A percentile compares a stretch with the other conserved stretches of the same genome.
phyloP scores from a whole-genome alignment of 2,113 vertebrate species.

The Tonatia bakeri region DNA sequence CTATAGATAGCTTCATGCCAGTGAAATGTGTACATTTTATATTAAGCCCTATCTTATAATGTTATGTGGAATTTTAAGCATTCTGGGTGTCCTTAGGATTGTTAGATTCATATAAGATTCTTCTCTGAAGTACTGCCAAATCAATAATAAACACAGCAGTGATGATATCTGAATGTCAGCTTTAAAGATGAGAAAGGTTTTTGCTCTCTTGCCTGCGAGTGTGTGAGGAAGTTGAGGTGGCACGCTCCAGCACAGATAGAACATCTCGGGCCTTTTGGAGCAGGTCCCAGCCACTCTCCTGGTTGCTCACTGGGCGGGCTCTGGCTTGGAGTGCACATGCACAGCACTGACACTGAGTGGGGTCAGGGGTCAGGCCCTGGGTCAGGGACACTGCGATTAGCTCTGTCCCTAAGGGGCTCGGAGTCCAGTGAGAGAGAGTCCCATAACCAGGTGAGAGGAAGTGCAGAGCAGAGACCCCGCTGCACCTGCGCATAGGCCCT shows the following conservation, averaged over 20 bases:
- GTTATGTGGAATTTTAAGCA: not conserved
- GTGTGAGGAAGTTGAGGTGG: not conserved
- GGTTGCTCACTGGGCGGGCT: not conserved
- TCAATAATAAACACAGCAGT: not conserved
- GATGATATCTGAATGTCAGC: not conserved
- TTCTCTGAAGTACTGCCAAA: not conserved
- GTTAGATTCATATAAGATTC: not conserved
- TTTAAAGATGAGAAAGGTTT: not conserved
- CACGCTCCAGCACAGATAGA: not conserved
- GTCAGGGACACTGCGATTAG: not conserved
- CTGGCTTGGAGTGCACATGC: not conserved
- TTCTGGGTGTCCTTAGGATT: not conserved
- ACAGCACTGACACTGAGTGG: not conserved
- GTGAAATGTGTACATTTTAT: not conserved
- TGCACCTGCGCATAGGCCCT: not conserved
- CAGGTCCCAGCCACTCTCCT: no score
- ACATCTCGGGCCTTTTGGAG: not conserved
- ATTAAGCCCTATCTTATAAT: not conserved
- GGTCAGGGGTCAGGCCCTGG: not conserved
- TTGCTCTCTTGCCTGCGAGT: not conserved
- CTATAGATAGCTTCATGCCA: not conserved
- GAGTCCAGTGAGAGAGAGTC: not conserved
- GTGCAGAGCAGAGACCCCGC: rapidly evolving
- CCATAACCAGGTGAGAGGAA: not conserved
- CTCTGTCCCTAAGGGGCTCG: not conserved